Conservation (phyloP, 2,888 invertebrate genomes). For the Eristalis intricaria region DNA sequence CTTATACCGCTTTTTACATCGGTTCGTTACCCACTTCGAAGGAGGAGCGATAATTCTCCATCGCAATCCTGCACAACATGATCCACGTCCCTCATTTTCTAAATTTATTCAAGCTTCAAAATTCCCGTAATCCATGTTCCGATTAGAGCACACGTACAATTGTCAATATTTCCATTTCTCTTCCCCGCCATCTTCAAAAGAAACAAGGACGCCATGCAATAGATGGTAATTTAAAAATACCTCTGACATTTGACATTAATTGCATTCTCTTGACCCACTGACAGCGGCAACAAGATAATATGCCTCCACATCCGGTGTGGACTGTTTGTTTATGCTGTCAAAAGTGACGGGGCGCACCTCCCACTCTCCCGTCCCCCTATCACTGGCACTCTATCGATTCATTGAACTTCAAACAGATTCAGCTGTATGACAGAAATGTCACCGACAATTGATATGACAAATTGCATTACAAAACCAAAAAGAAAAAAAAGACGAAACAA, state of each 20-base stretch:
- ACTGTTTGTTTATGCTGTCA: constrained; percentile 64
- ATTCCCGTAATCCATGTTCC: too few species aligned
- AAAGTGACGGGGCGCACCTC: neutral
- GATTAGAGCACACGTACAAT: too few species aligned
- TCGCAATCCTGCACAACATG: too few species aligned
- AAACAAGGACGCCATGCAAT: neutral
- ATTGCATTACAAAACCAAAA: constrained; percentile 31
- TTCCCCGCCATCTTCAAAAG: too few species aligned
- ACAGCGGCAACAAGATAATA: constrained; percentile 10
- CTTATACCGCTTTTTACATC: too few species aligned
- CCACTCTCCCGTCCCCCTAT: neutral
- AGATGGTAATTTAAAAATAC: constrained; percentile 36
- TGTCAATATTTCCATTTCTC: too few species aligned
- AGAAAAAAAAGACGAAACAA: neutral
- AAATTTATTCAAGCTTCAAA: too few species aligned
- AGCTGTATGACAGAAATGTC: constrained; percentile 47
- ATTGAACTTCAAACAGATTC: constrained; percentile 50
- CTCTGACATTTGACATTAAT: constrained; percentile 46
- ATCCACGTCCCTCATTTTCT: too few species aligned
- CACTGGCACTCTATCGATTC: neutral
- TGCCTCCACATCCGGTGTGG: constrained; percentile 44
- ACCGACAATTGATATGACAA: constrained; percentile 63
- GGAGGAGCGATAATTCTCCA: too few species aligned
- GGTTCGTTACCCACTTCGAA: too few species aligned
- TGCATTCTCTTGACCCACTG: constrained; percentile 10